Base-by-base conservation (phyloP, 2,888 invertebrate species). In the Caenorhabditis sp. region DNA sequence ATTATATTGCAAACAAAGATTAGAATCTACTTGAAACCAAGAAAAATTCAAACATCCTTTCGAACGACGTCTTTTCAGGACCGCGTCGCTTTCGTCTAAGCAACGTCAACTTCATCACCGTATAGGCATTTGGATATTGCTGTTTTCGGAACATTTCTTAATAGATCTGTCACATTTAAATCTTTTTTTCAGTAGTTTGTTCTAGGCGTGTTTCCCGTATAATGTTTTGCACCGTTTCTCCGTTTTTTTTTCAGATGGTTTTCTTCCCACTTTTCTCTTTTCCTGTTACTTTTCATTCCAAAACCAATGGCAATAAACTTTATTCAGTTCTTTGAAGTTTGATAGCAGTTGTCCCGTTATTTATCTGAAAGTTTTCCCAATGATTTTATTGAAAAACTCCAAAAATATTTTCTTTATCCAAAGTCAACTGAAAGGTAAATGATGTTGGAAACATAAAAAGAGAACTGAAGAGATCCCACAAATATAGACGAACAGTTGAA, bases 21-120 rank as follows among this genome's bases (percentile, higher is more conserved):
- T 3, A 27, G 17, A 56, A 41, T 30, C 30, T 32, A 22, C 9
- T 9, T n/a, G 24, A 59, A 45, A 32, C 20, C n/a, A n/a, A 39
- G 43, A 22, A 27, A 8, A 32, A 11, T 27, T 17, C 5, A 20
- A 32, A 46, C 26, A 24, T 26, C 2, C 39, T 15, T 24, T n/a
- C n/a, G n/a, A n/a, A n/a, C n/a, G n/a, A n/a, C n/a, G n/a, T 26
- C 11, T 27, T 24, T 61, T 61, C 43, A 62, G 63, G 68, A 79
- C 30, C 78, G 79, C 24, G 78, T 79, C 48, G 61, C 72, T 15
- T 77, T 65, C 70, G 62, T 78, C 68, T 81, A 70, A 66, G 17
- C 17, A n/a, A 26, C 39, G 15, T 17, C 46, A 32, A 35, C 6
- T 15, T 20, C 46, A 37, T 5, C 35, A 46, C 35, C 45, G 17